These are phyloP conservation scores for Phocoena sinus DNA, from an alignment of 2,113 vertebrate species.

Conservation along the genomic window DNA sequence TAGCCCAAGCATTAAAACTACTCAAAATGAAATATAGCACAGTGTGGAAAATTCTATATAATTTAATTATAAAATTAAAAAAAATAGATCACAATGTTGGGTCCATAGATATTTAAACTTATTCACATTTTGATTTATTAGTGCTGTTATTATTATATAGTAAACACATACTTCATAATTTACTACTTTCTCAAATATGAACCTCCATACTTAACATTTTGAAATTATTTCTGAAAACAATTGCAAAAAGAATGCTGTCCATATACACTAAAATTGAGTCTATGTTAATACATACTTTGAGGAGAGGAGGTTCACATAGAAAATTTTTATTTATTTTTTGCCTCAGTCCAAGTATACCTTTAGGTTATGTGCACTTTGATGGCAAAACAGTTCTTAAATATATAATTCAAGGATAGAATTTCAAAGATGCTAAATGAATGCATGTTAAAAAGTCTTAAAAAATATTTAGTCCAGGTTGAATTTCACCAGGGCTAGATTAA, in stretches of 20 bases:
- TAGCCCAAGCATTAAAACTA: background rate
- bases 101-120: background rate
- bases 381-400: background rate
- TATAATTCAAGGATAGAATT: background rate
- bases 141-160: background rate
- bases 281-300: background rate
- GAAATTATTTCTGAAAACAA: background rate
- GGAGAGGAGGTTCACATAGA: background rate
- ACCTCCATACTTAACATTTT: background rate
- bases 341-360: background rate
- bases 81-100: background rate
- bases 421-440: background rate
- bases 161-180: background rate
- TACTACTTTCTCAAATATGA: background rate
- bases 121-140: background rate
- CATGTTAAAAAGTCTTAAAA: background rate
- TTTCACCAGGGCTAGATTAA: background rate
- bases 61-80: background rate
- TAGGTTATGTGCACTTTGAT: background rate
- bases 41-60: background rate
- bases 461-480: background rate
- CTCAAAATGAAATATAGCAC: background rate
- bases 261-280: background rate
- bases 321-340: background rate
- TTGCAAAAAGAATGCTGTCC: background rate